Base-by-base conservation (phyloP, 2,888 invertebrate genomes). In the Tyria jacobaeae region DNA sequence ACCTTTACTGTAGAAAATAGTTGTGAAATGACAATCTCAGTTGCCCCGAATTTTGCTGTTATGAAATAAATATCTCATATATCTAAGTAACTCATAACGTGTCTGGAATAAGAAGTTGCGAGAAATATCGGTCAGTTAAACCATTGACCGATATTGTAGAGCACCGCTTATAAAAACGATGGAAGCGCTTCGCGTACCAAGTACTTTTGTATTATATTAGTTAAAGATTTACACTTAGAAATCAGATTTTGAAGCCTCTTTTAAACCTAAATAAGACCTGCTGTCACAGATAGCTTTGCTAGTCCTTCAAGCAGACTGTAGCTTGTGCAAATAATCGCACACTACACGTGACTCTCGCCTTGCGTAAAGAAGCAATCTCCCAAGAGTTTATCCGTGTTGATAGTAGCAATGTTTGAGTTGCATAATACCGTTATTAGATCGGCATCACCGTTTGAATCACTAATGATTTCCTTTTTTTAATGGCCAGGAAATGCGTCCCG, bases 381-480 rank as follows among this genome's bases (percentile, higher is more conserved):
- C 58, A 77, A 80, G 86, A 82, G 76, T 78, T 83, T 78, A 82
- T 79, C 80, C 82, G 83, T 82, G 83, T 83, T 83, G 85, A 84
- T 88, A 89, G 88, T 87, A 85, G 82, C 83, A 83, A 86, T 85
- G 80, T 73, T 75, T 69, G 71, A 70, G 78, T 84, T 79, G 78
- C 84, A 82, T 86, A 89, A 86, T 82, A 81, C 86, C 84, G 86
- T 88, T 90, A 89, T 87, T 87, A 88, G 84, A 87, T 86, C 85
- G 82, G 80, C 76, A 82, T 78, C 84, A 82, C 82, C 78, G 81
- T 86, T 87, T 81, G 86, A 87, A 89, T 89, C 79, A 74, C 81
- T 89, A 90, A 90, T 89, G 89, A 88, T 84, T 91, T 91, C 89
- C 90, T 85, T 79, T 81, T 79, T 80, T 83, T 87, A 86, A 86